Conservation (phyloP, 2,113 vertebrate species). For the Bubo blakistoni region DNA sequence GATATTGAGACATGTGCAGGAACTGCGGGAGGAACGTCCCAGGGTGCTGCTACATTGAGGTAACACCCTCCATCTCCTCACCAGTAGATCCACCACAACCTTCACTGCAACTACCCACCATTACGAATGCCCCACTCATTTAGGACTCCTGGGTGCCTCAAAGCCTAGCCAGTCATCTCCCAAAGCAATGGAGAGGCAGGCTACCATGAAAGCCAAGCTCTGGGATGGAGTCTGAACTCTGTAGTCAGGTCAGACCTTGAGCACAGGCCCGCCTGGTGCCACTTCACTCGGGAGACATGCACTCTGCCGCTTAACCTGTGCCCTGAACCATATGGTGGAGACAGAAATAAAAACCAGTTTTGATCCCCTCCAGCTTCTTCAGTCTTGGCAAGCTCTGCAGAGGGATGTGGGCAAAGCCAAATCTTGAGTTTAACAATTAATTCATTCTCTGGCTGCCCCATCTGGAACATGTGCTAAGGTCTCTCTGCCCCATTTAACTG, state of each 20-base stretch:
- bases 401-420: constrained; percentile 12
- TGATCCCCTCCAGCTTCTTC: background rate
- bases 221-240: background rate
- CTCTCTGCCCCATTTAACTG: constrained; percentile 33
- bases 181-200: background rate
- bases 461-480: background rate
- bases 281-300: background rate
- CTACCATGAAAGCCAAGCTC: background rate
- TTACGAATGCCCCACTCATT: background rate
- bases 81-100: background rate
- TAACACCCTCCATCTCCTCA: background rate
- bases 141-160: background rate
- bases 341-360: background rate
- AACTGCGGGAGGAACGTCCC: background rate
- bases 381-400: background rate
- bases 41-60: background rate
- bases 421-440: background rate
- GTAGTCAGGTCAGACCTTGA: background rate
- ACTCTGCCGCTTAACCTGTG: background rate
- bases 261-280: background rate
- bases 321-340: background rate
- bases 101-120: background rate
- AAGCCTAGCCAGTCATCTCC: background rate
- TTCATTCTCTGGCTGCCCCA: background rate
- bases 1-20: background rate